Evolutionary conservation across 2,888 invertebrate genomes (phyloP).

Genomic region (Epinotia bilunana): DNA sequence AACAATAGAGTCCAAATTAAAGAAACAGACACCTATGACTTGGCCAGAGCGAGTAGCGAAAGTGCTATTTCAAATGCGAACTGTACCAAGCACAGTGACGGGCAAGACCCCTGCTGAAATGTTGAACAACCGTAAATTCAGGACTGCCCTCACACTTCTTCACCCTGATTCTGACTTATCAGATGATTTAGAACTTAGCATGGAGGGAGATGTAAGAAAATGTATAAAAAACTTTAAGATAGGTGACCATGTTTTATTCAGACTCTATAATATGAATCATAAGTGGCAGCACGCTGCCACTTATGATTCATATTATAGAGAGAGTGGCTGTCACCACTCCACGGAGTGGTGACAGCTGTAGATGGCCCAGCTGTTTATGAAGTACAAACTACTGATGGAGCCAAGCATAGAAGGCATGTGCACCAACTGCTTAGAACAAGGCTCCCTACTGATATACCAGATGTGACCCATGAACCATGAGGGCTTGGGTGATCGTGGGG

Average conservation of each 20-base stretch:
- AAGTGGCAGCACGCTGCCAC: slow-evolving; percentile 23
- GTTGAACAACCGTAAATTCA: slow-evolving; percentile 39
- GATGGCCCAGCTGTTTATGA: slow-evolving; percentile 17
- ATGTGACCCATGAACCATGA: background rate
- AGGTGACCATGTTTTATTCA: slow-evolving; percentile 25
- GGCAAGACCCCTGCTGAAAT: slow-evolving; percentile 47
- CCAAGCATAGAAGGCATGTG: slow-evolving; percentile 17
- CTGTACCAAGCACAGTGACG: slow-evolving; percentile 42
- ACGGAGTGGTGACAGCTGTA: too few relatives aligned
- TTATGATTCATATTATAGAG: too few relatives aligned
- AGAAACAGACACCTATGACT: slow-evolving; percentile 32
- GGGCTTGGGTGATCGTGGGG: background rate
- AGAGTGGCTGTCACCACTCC: too few relatives aligned
- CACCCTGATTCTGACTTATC: slow-evolving; percentile 34
- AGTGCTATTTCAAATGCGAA: slow-evolving; percentile 43
- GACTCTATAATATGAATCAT: slow-evolving; percentile 25
- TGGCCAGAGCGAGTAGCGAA: slow-evolving; percentile 44
- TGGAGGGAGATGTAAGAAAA: slow-evolving; percentile 5
- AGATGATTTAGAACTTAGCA: background rate
- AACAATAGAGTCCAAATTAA: slow-evolving; percentile 41
- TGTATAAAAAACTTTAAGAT: slow-evolving; percentile 11
- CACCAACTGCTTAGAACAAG: slow-evolving; percentile 19
- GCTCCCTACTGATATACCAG: background rate
- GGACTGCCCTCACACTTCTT: slow-evolving; percentile 35
- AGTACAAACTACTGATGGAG: slow-evolving; percentile 5